Conservation (phyloP, 2,888 invertebrate genomes). For the Andrena haemorrhoa region DNA sequence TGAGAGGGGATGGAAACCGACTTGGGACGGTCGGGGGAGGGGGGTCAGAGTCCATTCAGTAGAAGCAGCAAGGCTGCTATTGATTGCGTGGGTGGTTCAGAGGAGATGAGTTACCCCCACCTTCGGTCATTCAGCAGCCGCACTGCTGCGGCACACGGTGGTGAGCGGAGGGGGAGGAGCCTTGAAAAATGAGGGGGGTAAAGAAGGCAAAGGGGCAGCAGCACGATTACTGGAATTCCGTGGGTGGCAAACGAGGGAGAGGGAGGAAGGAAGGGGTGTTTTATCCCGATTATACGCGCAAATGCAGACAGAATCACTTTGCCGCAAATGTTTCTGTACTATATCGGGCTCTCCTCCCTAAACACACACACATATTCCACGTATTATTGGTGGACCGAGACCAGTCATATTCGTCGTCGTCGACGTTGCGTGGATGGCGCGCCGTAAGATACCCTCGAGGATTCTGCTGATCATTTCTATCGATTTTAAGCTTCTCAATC, state of each 20-base stretch:
- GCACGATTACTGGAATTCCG: conserved; percentile 53
- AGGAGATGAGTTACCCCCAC: conserved; percentile 65
- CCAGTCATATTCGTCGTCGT: too few relatives aligned
- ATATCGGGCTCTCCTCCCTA: not conserved
- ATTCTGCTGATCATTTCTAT: too few relatives aligned
- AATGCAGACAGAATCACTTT: conserved; percentile 32
- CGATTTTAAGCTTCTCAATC: too few relatives aligned
- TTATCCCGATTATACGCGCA: conserved; percentile 36
- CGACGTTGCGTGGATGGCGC: too few relatives aligned
- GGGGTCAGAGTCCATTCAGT: conserved; percentile 84
- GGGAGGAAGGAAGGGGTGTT: not conserved
- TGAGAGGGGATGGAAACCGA: conserved; percentile 67
- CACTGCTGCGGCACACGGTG: conserved; percentile 57
- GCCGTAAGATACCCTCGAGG: too few relatives aligned
- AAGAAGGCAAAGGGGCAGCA: conserved; percentile 27
- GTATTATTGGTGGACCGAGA: too few relatives aligned
- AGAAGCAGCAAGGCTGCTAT: conserved; percentile 81
- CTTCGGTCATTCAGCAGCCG: conserved; percentile 67
- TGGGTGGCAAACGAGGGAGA: conserved; percentile 47
- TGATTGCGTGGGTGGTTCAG: conserved; percentile 82
- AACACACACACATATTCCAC: too few relatives aligned
- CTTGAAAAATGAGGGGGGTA: conserved; percentile 39
- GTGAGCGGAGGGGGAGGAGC: conserved; percentile 48
- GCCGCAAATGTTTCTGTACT: conserved; percentile 9
- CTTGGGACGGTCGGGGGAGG: conserved; percentile 45